Evolutionary conservation across 2,797 vertebrate species (phyloP).

Genomic region (Cyprinella venusta): DNA sequence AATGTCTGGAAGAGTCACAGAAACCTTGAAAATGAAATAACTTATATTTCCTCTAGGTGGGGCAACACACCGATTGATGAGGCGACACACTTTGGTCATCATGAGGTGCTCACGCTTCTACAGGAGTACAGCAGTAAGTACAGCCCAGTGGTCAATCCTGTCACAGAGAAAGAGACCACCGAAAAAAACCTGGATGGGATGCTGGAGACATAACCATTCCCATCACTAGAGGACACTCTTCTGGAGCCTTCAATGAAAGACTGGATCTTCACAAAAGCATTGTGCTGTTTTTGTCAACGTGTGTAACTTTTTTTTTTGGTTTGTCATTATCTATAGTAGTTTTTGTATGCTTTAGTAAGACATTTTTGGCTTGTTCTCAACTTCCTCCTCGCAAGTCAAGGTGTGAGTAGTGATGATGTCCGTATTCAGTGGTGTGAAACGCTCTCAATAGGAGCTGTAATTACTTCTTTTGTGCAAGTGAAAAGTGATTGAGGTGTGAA

Average conservation of each 20-base stretch:
- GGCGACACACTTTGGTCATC: slow-evolving; percentile 95
- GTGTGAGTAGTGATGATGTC: background rate
- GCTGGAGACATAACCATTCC: slow-evolving; percentile 73
- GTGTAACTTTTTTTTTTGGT: background rate
- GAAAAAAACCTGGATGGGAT: slow-evolving; percentile 92
- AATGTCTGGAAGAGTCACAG: background rate
- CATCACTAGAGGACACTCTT: slow-evolving; percentile 4
- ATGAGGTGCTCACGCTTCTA: slow-evolving; percentile 93
- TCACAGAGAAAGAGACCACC: slow-evolving; percentile 80
- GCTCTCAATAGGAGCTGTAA: background rate
- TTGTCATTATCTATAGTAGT: background rate
- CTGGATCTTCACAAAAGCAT: background rate
- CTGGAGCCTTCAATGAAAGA: background rate
- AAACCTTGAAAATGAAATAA: background rate
- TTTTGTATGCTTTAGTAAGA: background rate
- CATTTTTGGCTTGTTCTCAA: background rate
- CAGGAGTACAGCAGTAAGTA: slow-evolving; percentile 90
- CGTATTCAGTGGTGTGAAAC: background rate
- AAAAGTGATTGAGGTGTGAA: background rate
- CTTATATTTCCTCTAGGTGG: slow-evolving; percentile 80
- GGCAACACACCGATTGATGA: slow-evolving; percentile 98
- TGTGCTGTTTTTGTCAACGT: background rate
- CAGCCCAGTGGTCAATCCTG: slow-evolving; percentile 78
- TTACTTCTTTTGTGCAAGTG: background rate
- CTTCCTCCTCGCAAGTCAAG: background rate